These are phyloP conservation scores for Anser brachyrhynchus DNA, from an alignment of 2,113 vertebrate species.

Conservation along the genomic window DNA sequence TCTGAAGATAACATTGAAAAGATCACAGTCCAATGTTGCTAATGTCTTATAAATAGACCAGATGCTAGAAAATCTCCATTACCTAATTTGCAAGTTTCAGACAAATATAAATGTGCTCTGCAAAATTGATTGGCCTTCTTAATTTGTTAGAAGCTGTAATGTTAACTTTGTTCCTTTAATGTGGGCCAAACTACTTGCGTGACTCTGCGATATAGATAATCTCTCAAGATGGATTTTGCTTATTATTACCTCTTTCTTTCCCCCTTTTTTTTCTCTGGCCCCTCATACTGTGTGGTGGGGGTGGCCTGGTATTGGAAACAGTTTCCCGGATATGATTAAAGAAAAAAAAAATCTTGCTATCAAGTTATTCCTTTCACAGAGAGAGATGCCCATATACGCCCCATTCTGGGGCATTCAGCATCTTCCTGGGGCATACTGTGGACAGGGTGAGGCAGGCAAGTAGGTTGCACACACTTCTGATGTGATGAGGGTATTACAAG, in stretches of 20 bases:
- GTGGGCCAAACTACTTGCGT: background rate
- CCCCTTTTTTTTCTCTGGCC: background rate
- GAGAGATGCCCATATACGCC: background rate
- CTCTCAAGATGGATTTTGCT: background rate
- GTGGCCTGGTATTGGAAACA: background rate
- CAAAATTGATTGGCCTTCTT: background rate
- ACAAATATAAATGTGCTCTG: background rate
- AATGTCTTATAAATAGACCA: background rate
- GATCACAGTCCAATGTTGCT: background rate
- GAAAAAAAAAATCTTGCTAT: background rate
- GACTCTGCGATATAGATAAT: background rate
- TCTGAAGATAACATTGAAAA: background rate
- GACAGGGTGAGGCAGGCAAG: background rate
- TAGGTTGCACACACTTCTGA: background rate
- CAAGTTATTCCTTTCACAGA: background rate
- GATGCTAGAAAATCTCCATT: background rate
- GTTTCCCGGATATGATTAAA: background rate
- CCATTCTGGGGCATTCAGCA: fast-evolving
- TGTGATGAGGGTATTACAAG: background rate
- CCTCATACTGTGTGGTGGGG: background rate
- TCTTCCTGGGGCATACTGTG: background rate
- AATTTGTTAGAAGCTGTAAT: background rate
- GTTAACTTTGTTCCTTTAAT: background rate
- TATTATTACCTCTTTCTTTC: background rate
- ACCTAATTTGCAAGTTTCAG: background rate